phyloP scores from a whole-genome alignment of 64 coral and sea anemone genomes.

The Astreopora myriophthalma region DNA sequence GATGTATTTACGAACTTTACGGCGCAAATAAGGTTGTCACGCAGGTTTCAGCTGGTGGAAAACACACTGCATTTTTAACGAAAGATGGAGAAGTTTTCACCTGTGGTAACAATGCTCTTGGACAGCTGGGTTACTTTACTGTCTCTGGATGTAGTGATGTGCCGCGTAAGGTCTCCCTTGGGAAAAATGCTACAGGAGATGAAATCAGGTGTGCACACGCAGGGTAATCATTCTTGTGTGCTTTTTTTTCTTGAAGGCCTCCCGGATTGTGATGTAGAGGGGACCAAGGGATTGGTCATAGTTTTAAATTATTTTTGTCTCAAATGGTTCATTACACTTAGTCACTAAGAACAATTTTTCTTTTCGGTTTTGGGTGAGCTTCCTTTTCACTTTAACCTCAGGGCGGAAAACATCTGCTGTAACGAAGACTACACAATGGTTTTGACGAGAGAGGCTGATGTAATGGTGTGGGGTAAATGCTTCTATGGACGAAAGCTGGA shows the following conservation, averaged over 20 bases:
- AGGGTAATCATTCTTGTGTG: no score
- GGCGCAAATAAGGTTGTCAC: constrained; percentile 10
- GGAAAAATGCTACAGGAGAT: constrained; percentile 57
- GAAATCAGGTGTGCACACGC: constrained; percentile 56
- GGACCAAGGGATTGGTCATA: no score
- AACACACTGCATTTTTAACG: constrained; percentile 75
- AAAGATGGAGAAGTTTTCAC: constrained; percentile 75
- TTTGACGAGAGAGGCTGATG: constrained; percentile 42
- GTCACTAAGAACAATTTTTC: background rate
- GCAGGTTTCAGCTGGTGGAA: constrained; percentile 64
- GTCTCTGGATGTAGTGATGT: background rate
- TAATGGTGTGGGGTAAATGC: constrained; percentile 79
- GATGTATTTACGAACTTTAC: background rate
- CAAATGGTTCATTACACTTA: no score
- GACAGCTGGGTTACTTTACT: constrained; percentile 81
- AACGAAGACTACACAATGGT: constrained; percentile 85
- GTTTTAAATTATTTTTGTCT: background rate
- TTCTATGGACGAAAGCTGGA: constrained; percentile 51
- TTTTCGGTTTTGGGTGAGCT: background rate
- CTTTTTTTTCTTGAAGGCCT: background rate
- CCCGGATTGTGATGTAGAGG: background rate
- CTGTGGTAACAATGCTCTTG: constrained; percentile 73
- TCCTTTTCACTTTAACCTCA: background rate
- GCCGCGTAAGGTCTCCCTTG: constrained; percentile 60
- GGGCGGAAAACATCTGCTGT: constrained; percentile 57